Percentiles rank a stretch among this genome's conserved stretches.
These are phyloP conservation scores for Rhamnusium bicolor DNA, from an alignment of 2,888 invertebrate species.

Conservation along the genomic window DNA sequence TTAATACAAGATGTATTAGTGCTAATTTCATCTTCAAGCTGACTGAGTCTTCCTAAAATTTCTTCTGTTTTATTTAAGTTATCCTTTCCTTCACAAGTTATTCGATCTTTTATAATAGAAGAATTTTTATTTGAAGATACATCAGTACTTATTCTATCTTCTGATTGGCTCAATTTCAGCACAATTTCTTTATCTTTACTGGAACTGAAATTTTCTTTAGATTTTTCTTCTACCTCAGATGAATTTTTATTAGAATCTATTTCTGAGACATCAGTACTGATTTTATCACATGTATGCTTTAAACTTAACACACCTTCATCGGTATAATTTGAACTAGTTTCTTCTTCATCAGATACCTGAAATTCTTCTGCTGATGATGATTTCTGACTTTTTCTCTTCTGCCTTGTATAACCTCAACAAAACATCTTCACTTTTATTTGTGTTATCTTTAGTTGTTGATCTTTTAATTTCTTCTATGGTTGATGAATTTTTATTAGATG, in stretches of 20 bases:
- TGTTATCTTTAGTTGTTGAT: too few relatives aligned
- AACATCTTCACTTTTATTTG: constrained; percentile 2
- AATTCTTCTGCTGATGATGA: not conserved
- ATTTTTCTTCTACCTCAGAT: not conserved
- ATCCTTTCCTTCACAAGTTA: constrained; percentile 4
- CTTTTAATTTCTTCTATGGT: constrained; percentile 13
- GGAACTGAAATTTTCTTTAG: not conserved
- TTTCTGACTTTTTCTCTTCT: not conserved
- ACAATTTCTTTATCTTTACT: not conserved
- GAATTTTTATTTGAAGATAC: not conserved
- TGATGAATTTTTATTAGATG: not conserved
- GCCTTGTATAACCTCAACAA: not conserved
- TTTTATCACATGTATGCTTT: not conserved
- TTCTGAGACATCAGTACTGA: not conserved
- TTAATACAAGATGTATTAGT: not conserved
- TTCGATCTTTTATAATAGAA: not conserved
- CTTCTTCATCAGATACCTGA: not conserved
- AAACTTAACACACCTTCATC: not conserved
- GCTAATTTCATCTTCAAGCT: not conserved
- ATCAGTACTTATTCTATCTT: not conserved
- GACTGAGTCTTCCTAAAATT: not conserved
- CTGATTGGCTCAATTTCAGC: not conserved
- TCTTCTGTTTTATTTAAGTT: constrained; percentile 10
- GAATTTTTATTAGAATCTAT: not conserved
- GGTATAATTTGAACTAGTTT: not conserved